phyloP scores from a whole-genome alignment of 2,113 vertebrate species.

The Henicopernis longicauda region DNA sequence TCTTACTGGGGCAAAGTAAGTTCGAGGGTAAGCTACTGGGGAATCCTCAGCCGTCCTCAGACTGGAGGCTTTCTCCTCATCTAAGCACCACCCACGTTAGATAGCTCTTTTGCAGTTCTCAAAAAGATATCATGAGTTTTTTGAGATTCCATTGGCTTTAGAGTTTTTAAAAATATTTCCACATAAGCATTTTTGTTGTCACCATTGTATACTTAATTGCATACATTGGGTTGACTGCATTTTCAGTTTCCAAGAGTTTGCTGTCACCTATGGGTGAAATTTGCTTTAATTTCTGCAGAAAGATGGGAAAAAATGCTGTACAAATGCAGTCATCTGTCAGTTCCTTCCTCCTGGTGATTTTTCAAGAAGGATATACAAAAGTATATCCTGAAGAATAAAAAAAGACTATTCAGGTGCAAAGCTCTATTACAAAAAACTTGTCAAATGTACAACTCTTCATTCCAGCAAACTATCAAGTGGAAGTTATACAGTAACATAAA shows the following conservation, averaged over 20 bases:
- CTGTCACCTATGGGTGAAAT: neutral
- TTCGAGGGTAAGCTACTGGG: neutral
- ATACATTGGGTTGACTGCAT: neutral
- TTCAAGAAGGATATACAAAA: neutral
- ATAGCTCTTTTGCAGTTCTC: neutral
- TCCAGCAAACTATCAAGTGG: neutral
- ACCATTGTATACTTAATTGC: neutral
- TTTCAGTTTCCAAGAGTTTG: neutral
- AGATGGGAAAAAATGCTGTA: neutral
- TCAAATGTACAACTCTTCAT: neutral
- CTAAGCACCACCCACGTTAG: accelerated
- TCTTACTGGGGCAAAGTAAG: neutral
- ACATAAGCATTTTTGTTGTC: neutral
- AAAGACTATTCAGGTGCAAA: neutral
- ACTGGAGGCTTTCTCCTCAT: neutral
- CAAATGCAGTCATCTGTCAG: neutral
- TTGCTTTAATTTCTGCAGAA: neutral
- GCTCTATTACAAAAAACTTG: neutral
- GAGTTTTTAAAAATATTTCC: neutral
- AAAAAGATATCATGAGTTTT: neutral
- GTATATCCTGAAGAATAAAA: neutral
- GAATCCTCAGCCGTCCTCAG: neutral
- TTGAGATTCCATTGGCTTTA: neutral
- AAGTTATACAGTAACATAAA: neutral
- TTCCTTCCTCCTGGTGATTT: neutral